phyloP scores from a whole-genome alignment of 2,888 invertebrate species.

The Cheiracanthium punctorium region DNA sequence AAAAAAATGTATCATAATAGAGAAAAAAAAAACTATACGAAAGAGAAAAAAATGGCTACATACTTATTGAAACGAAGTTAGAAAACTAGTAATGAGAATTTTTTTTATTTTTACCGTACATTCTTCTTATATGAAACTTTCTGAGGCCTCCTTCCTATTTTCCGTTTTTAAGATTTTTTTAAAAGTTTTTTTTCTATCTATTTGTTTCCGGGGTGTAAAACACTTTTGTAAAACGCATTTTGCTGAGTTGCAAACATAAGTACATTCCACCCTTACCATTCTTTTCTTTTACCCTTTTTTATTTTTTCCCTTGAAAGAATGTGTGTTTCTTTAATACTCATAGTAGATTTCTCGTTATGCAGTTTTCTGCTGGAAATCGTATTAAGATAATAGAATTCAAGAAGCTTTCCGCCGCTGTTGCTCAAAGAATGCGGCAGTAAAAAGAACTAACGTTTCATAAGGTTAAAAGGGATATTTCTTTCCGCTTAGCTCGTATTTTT shows the following conservation, averaged over 20 bases:
- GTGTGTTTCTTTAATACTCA: conserved; percentile 20
- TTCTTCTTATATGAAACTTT: background rate
- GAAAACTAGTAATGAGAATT: conserved; percentile 49
- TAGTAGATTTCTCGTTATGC: conserved; percentile 32
- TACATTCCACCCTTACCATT: conserved; percentile 8
- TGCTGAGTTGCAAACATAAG: conserved; percentile 24
- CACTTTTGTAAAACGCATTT: conserved; percentile 39
- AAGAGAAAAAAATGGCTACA: background rate
- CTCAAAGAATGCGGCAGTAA: conserved; percentile 3
- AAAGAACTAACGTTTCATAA: no score
- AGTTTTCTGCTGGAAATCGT: conserved; percentile 33
- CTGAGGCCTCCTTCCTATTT: background rate
- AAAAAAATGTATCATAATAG: conserved; percentile 2
- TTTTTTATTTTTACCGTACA: conserved; percentile 9
- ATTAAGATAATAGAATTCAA: conserved; percentile 51
- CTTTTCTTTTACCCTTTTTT: background rate
- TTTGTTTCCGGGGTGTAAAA: conserved; percentile 42
- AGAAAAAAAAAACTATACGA: no score
- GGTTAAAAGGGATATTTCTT: no score
- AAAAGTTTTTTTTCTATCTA: conserved; percentile 7
- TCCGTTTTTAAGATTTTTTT: background rate
- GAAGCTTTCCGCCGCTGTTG: background rate
- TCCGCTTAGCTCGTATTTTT: no score
- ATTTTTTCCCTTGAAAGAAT: no score
- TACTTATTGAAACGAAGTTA: conserved; percentile 65